Evolutionary conservation across 2,113 vertebrate species (phyloP).

Genomic region (Brachirus orientalis): DNA sequence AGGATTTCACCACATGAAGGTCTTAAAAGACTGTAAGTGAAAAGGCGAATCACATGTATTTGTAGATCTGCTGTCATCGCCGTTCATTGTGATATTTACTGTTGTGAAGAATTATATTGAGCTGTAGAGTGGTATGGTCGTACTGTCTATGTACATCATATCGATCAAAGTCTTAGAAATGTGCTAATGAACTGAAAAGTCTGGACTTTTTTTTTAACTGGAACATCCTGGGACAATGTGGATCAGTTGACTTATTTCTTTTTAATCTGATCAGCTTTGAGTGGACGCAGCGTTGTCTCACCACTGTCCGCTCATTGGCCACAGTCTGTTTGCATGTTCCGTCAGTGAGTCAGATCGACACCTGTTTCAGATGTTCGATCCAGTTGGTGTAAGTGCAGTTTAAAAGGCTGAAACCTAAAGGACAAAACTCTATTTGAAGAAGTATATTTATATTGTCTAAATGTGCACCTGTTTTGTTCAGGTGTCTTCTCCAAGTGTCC

Average conservation of each 20-base stretch:
- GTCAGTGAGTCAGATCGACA: slow-evolving; percentile 15
- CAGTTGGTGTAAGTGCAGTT: slow-evolving; percentile 59
- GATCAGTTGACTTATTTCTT: background rate
- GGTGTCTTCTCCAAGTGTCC: slow-evolving; percentile 83
- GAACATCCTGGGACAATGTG: background rate
- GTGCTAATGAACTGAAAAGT: slow-evolving; percentile 8
- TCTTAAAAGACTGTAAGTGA: background rate
- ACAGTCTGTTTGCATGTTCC: slow-evolving; percentile 15
- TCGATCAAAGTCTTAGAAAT: slow-evolving; percentile 44
- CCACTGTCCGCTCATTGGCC: background rate
- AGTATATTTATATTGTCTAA: slow-evolving; percentile 79
- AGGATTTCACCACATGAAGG: background rate
- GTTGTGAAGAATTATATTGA: slow-evolving; percentile 43
- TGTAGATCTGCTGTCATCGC: slow-evolving; percentile 26
- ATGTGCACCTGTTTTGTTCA: slow-evolving; percentile 82
- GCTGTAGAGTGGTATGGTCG: slow-evolving; percentile 37
- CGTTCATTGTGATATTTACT: slow-evolving; percentile 41
- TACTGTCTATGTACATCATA: slow-evolving; percentile 39
- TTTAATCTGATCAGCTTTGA: background rate
- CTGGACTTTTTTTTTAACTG: slow-evolving; percentile 6
- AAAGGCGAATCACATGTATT: background rate
- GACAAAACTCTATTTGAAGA: slow-evolving; percentile 59
- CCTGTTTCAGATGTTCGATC: slow-evolving; percentile 66
- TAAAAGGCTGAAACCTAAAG: slow-evolving; percentile 36
- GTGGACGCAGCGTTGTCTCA: background rate